Conservation (phyloP, 2,797 vertebrate species). For the Antennarius maculatus region DNA sequence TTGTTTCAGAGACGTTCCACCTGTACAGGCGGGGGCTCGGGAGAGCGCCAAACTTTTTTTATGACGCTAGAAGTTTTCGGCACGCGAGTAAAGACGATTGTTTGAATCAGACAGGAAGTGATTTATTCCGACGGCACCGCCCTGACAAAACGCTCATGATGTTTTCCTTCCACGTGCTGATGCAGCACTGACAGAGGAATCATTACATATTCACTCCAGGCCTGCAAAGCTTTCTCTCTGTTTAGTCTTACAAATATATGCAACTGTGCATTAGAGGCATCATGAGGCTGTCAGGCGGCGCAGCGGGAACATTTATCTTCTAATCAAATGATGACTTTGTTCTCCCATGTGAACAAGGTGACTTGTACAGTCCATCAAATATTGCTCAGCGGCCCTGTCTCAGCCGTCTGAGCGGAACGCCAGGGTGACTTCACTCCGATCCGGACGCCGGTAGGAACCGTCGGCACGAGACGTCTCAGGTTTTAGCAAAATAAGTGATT, state of each 20-base stretch:
- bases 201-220: constrained; percentile 52
- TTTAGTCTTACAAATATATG: constrained; percentile 44
- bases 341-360: constrained; percentile 44
- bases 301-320: constrained; percentile 41
- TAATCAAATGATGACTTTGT: constrained; percentile 51
- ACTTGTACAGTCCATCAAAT: constrained; percentile 41
- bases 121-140: constrained; percentile 49
- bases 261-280: constrained; percentile 52
- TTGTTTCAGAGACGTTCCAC: constrained; percentile 36
- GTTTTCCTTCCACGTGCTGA: constrained; percentile 63
- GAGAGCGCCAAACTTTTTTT: constrained; percentile 40
- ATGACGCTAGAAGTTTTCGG: constrained; percentile 19
- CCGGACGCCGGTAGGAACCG: constrained; percentile 44
- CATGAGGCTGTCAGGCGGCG: constrained; percentile 25
- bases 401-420: constrained; percentile 26
- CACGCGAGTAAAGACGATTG: constrained; percentile 36
- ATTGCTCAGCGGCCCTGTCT: constrained; percentile 18
- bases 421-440: constrained; percentile 1
- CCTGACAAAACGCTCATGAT: constrained; percentile 56
- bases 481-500: constrained; percentile 48
- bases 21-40: constrained; percentile 23
- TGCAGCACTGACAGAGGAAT: constrained; percentile 48
- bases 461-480: constrained; percentile 5
- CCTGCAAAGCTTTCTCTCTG: constrained; percentile 33
- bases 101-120: constrained; percentile 54